A percentile compares a stretch with the other conserved stretches of the same genome.
Evolutionary conservation across 1,140 invertebrate species (phyloP).

Genomic region (Drosophila ananassae): DNA sequence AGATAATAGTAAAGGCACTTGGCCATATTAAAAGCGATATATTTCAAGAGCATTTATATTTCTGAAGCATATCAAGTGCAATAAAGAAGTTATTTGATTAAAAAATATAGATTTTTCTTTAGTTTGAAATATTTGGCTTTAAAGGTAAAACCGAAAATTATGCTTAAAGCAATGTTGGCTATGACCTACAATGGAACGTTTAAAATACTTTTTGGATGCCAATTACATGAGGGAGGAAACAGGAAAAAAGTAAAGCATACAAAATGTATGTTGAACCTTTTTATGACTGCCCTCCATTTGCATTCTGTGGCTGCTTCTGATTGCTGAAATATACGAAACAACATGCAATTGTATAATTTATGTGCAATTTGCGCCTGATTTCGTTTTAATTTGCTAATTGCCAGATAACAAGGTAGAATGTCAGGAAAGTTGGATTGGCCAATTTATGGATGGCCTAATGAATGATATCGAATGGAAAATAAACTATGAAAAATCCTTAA

Average conservation of each 20-base stretch:
- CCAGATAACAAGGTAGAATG: background rate
- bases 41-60: background rate
- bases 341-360: conserved; percentile 44
- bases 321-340: conserved; percentile 14
- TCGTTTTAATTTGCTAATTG: conserved; percentile 34
- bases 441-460: background rate
- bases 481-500: background rate
- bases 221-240: conserved; percentile 22
- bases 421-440: background rate
- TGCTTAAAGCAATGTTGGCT: background rate
- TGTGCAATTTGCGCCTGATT: conserved; percentile 36
- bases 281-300: conserved; percentile 17
- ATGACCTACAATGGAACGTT: conserved; percentile 12
- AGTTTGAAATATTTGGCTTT: conserved; percentile 4
- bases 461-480: background rate
- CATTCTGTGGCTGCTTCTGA: conserved; percentile 31
- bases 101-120: background rate
- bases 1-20: background rate
- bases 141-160: conserved; percentile 6
- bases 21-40: conserved; percentile 10
- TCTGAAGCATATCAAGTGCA: background rate
- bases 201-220: conserved; percentile 16
- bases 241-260: background rate
- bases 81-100: conserved; percentile 5
- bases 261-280: conserved; percentile 19